These are phyloP conservation scores for Erythrocebus patas DNA, from an alignment of 2,113 vertebrate genomes.

Conservation along the genomic window DNA sequence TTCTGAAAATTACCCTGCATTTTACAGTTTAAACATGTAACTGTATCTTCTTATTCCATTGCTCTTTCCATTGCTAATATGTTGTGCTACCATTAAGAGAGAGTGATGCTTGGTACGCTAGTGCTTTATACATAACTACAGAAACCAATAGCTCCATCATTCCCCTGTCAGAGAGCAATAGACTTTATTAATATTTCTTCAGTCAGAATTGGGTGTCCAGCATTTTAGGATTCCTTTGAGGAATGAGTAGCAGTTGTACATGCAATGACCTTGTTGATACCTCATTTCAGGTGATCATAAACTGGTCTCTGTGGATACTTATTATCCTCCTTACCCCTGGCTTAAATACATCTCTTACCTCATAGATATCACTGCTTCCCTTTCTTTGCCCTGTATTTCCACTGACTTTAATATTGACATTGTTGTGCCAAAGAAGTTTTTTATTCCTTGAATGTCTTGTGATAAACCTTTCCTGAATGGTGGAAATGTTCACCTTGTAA, in stretches of 20 bases:
- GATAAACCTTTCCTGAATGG: not conserved
- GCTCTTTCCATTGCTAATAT: not conserved
- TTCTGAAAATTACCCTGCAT: not conserved
- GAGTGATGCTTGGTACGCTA: not conserved
- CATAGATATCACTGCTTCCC: not conserved
- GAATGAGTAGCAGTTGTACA: not conserved
- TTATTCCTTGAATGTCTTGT: not conserved
- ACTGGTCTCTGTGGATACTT: not conserved
- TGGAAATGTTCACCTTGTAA: not conserved
- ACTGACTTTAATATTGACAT: not conserved
- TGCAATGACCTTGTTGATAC: not conserved
- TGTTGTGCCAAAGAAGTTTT: not conserved
- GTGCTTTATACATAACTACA: not conserved
- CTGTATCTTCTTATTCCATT: not conserved
- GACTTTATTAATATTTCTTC: not conserved
- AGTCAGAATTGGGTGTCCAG: not conserved
- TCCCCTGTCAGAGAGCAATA: not conserved
- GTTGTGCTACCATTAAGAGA: not conserved
- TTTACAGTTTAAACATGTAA: not conserved
- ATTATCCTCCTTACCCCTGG: not conserved
- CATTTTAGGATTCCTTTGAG: not conserved
- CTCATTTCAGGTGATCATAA: not conserved
- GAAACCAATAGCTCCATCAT: not conserved
- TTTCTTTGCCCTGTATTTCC: not conserved
- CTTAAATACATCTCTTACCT: not conserved